These are phyloP conservation scores for Hemicrepidius hirtus DNA, from an alignment of 2,888 invertebrate genomes.

Conservation along the genomic window DNA sequence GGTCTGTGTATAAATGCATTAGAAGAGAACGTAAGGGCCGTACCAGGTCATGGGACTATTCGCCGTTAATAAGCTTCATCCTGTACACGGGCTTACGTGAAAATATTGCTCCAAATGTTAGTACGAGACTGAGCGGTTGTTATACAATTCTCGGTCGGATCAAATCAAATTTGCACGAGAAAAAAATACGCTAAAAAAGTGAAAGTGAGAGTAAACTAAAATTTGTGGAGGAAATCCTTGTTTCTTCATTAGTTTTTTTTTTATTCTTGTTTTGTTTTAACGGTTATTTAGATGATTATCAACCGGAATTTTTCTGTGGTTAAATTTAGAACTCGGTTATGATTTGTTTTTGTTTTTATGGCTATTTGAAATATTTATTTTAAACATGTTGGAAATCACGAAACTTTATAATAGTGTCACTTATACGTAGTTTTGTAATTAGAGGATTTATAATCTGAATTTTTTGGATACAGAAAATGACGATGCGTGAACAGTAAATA, in stretches of 20 bases:
- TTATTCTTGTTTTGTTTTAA: background rate
- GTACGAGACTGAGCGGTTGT: slow-evolving; percentile 42
- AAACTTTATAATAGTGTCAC: slow-evolving; percentile 53
- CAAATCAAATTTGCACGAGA: slow-evolving; percentile 5
- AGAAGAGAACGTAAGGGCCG: slow-evolving; percentile 53
- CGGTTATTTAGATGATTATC: background rate
- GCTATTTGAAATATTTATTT: background rate
- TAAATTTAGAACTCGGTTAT: no score
- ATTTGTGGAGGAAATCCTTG: slow-evolving; percentile 6
- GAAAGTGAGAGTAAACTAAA: slow-evolving; percentile 22
- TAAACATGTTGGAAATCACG: slow-evolving; percentile 48
- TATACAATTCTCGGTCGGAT: slow-evolving; percentile 32
- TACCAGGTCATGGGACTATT: slow-evolving; percentile 57
- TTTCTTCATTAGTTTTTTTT: background rate
- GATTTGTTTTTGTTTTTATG: background rate
- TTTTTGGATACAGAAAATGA: slow-evolving; percentile 22
- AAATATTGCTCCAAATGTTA: slow-evolving; percentile 54
- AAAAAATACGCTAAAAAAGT: slow-evolving; percentile 31
- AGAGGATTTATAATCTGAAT: background rate
- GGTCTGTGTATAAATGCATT: slow-evolving; percentile 51
- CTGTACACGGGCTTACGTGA: slow-evolving; percentile 57
- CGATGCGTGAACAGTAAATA: slow-evolving; percentile 36
- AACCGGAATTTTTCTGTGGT: no score
- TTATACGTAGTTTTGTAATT: slow-evolving; percentile 39
- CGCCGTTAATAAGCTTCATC: slow-evolving; percentile 57